Percentiles rank a stretch among this genome's conserved stretches.
These are phyloP conservation scores for Orius insidiosus DNA, from an alignment of 1,140 invertebrate genomes.

Conservation along the genomic window DNA sequence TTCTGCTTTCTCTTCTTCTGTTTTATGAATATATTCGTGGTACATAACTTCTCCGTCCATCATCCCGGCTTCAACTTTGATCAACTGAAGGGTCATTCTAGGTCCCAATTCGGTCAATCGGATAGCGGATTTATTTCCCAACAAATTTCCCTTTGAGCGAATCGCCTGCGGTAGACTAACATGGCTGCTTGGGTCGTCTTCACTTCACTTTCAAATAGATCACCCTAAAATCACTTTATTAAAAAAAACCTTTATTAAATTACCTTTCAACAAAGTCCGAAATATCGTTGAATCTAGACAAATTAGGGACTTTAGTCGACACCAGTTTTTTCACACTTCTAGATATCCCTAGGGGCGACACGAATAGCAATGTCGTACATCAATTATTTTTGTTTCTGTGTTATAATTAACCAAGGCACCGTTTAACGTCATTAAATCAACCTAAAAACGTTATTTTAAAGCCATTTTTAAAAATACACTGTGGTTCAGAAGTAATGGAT, in stretches of 20 bases:
- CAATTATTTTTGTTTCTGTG: conserved; percentile 63
- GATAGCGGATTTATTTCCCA: conserved; percentile 60
- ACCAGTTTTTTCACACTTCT: conserved; percentile 87
- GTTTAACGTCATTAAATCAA: conserved; percentile 76
- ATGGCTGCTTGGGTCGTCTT: conserved; percentile 59
- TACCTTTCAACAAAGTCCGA: conserved; percentile 79
- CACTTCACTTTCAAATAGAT: conserved; percentile 81
- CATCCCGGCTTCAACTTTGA: conserved; percentile 90
- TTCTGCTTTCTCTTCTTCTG: conserved; percentile 60
- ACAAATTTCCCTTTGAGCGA: conserved; percentile 60
- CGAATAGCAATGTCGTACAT: conserved; percentile 83
- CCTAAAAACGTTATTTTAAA: no score
- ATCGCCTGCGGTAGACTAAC: conserved; percentile 58
- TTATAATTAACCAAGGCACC: conserved; percentile 87
- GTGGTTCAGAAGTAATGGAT: no score
- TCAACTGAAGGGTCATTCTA: conserved; percentile 54
- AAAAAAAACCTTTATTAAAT: conserved; percentile 20
- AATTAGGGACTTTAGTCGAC: conserved; percentile 77
- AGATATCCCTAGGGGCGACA: conserved; percentile 74
- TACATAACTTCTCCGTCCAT: conserved; percentile 81
- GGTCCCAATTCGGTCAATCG: conserved; percentile 82
- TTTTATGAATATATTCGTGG: conserved; percentile 70
- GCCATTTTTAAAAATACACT: no score
- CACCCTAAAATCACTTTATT: conserved; percentile 35
- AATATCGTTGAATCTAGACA: conserved; percentile 72